phyloP scores from a whole-genome alignment of 2,888 invertebrate species.

The Cyrtodaria siliqua region DNA sequence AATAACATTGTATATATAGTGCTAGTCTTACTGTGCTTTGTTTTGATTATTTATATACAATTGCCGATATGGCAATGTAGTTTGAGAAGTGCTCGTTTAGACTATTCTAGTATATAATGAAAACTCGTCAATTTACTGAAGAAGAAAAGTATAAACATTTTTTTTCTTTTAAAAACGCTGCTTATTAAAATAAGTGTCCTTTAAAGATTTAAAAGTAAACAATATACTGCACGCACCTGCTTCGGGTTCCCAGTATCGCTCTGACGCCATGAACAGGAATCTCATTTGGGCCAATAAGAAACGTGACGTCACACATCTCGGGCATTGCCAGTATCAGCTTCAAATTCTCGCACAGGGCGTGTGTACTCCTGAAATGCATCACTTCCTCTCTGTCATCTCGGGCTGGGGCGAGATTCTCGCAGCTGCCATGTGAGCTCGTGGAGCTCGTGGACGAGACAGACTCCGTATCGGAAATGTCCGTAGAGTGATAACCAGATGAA shows the following conservation, averaged over 20 bases:
- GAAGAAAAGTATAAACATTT: too few species aligned
- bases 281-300: slow-evolving; percentile 38
- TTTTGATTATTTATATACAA: too few species aligned
- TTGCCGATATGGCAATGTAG: too few species aligned
- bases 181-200: too few species aligned
- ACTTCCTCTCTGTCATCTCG: not conserved
- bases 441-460: not conserved
- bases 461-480: slow-evolving; percentile 36
- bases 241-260: slow-evolving; percentile 47
- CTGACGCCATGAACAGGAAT: slow-evolving; percentile 50
- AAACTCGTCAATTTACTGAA: too few species aligned
- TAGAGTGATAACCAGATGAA: slow-evolving; percentile 57
- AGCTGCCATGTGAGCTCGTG: not conserved
- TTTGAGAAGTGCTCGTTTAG: too few species aligned
- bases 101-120: too few species aligned
- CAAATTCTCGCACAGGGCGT: slow-evolving; percentile 41
- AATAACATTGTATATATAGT: too few species aligned
- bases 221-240: slow-evolving; percentile 33
- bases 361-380: slow-evolving; percentile 39
- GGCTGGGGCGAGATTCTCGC: slow-evolving; percentile 1
- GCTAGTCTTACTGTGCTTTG: too few species aligned
- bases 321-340: slow-evolving; percentile 54
- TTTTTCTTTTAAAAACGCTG: too few species aligned
- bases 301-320: slow-evolving; percentile 63
- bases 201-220: too few species aligned